Conservation (phyloP, 2,888 invertebrate species). For the Eumacrocentrus americanus region DNA sequence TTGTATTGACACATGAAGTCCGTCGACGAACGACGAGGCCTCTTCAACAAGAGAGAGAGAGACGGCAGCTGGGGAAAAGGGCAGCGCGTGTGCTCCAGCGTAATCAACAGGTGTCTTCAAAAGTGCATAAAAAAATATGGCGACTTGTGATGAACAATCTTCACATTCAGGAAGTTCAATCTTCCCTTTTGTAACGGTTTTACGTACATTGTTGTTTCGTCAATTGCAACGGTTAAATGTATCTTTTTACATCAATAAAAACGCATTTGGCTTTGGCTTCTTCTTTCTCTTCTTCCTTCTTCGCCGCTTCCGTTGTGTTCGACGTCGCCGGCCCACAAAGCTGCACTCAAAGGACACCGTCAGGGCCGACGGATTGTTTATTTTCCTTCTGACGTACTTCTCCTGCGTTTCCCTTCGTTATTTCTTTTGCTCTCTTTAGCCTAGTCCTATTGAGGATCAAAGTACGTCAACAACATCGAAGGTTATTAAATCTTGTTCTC, state of each 20-base stretch:
- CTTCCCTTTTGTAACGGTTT: background rate
- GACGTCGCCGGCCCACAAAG: background rate
- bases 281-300: background rate
- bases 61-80: slow-evolving; percentile 26
- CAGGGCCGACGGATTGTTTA: background rate
- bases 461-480: no score
- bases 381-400: background rate
- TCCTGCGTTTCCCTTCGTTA: no score
- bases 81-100: slow-evolving; percentile 28
- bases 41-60: background rate
- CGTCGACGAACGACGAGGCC: no score
- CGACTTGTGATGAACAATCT: slow-evolving; percentile 17
- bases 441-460: no score
- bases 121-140: slow-evolving; percentile 41
- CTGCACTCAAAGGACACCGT: background rate
- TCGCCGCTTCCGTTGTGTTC: background rate
- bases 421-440: slow-evolving; percentile 10
- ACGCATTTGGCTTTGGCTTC: no score
- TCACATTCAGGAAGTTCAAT: background rate
- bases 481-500: no score
- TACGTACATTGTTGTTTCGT: no score
- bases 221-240: background rate
- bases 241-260: background rate
- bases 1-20: no score
- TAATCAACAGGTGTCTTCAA: slow-evolving; percentile 44